Percentiles rank a stretch among this genome's conserved stretches.
These are phyloP conservation scores for Aromia moschata DNA, from an alignment of 2,888 invertebrate genomes.

Conservation along the genomic window DNA sequence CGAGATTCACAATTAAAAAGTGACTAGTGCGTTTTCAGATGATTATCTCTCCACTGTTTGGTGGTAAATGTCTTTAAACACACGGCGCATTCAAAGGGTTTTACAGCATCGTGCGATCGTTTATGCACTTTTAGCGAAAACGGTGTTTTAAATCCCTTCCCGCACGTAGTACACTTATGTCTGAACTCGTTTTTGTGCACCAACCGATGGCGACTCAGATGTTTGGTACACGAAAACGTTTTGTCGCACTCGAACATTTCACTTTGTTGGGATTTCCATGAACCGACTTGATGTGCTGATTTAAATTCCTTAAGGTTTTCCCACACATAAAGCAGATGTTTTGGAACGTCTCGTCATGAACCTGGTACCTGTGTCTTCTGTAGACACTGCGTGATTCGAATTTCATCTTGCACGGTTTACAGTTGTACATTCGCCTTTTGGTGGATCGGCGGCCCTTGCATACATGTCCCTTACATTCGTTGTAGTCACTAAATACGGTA, in stretches of 20 bases:
- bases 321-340: constrained; percentile 61
- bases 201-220: constrained; percentile 41
- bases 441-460: not conserved
- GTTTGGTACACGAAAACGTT: constrained; percentile 43
- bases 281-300: constrained; percentile 33
- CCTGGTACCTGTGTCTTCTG: constrained; percentile 36
- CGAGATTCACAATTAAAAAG: constrained; percentile 39
- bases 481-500: not conserved
- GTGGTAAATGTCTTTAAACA: constrained; percentile 57
- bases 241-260: constrained; percentile 42
- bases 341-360: constrained; percentile 34
- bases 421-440: constrained; percentile 9
- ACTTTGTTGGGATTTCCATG: constrained; percentile 34
- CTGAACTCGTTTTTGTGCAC: constrained; percentile 62
- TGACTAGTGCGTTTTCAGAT: constrained; percentile 64
- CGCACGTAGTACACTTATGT: constrained; percentile 63
- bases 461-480: not conserved
- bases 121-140: constrained; percentile 45
- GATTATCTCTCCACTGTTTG: constrained; percentile 57
- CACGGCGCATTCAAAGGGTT: constrained; percentile 53
- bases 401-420: constrained; percentile 34
- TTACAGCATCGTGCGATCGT: constrained; percentile 44
- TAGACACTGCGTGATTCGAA: constrained; percentile 35
- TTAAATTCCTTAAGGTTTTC: constrained; percentile 45
- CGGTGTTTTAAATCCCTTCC: constrained; percentile 60